Evolutionary conservation across 2,113 vertebrate species (phyloP).

Genomic region (Uria lomvia): DNA sequence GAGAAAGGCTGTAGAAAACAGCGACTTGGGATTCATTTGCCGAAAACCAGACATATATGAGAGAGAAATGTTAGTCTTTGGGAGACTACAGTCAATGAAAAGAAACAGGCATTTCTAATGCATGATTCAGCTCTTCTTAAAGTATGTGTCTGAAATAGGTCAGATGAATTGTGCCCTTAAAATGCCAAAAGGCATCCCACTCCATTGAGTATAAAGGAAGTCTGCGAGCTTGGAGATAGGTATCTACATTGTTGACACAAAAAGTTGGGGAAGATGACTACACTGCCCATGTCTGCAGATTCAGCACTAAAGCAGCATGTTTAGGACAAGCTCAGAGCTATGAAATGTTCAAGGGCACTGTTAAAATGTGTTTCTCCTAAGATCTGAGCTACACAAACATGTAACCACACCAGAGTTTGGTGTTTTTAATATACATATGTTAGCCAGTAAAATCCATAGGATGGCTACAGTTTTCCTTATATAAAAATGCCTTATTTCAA

Average conservation of each 20-base stretch:
- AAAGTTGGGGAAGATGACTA: background rate
- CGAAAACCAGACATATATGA: background rate
- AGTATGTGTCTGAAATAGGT: background rate
- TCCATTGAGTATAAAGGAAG: background rate
- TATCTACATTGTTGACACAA: background rate
- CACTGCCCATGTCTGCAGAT: background rate
- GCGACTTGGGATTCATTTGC: background rate
- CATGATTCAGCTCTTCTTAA: background rate
- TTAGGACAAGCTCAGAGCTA: background rate
- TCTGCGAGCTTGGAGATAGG: background rate
- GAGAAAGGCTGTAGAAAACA: background rate
- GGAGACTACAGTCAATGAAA: background rate
- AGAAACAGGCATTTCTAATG: background rate
- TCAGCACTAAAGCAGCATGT: background rate
- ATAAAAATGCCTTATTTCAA: background rate
- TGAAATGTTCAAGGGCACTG: background rate
- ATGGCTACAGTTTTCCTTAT: background rate
- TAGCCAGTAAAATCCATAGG: background rate
- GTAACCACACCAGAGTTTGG: background rate
- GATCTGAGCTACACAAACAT: background rate
- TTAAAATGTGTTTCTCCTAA: background rate
- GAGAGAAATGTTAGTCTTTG: background rate
- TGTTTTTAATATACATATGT: background rate
- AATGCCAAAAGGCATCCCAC: background rate
- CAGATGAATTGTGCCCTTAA: background rate